Evolutionary conservation across 2,797 vertebrate genomes (phyloP), one percentile per base, ranked within the genome.

Genomic region (Spinus olivaceus): DNA sequence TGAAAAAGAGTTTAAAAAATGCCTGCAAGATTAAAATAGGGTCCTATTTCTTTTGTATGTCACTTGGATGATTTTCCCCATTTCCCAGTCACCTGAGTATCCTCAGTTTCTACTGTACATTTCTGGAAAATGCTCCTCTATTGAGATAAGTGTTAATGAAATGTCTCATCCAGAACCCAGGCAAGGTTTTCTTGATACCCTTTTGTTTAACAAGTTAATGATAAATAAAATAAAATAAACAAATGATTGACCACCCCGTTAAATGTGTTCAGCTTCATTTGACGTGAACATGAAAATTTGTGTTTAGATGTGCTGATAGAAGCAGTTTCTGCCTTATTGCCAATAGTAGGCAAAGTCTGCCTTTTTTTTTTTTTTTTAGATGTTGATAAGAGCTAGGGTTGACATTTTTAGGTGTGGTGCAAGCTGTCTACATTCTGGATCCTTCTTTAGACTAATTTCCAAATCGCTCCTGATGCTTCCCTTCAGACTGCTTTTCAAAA

Each of bases 221-320:
- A 88, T 88, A 91, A 96, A 94, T 79, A 88, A 95, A 94, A 91
- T 84, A 92, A 96, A 96, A 81, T 86, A 76, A 82, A 95, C 87
- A 84, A 91, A 90, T 94, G 94, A 32, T 81, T 90, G 95, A 86
- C 80, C 88, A 95, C n/a, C 53, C 95, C 59, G 83, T 92, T 84
- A 91, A 88, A 94, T 92, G n/a, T 61, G 88, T 95, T 97, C 93
- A 94, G 94, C 92, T 96, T 95, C 92, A 95, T 95, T 97, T 95
- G 78, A 94, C 90, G 46, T 61, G 73, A 94, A 90, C 80, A 39
- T 33, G 92, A 92, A 61, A 95, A 95, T 90, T 80, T 90, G 10
- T 53, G 28, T 84, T 94, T 35, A 67, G 56, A 94, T 80, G 30
- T 96, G 95, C 95, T 95, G 94, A 95, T 64, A 74, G 70, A 90